These are phyloP conservation scores for Porites rus DNA, from an alignment of 92 coral and sea anemone genomes.

Conservation along the genomic window DNA sequence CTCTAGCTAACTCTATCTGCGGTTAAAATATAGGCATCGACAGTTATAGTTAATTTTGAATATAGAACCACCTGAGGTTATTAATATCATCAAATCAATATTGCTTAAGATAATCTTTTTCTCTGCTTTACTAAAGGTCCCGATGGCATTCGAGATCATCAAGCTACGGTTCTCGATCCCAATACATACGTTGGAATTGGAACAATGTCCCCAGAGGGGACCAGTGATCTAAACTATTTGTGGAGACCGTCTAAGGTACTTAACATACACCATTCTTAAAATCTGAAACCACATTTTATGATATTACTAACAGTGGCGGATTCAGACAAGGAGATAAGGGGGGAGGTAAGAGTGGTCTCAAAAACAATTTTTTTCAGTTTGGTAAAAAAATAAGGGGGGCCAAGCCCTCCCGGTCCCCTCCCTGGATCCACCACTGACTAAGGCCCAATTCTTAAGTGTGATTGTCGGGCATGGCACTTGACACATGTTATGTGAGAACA, in stretches of 20 bases:
- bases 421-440: too few species aligned
- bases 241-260: constrained; percentile 88
- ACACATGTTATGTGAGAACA: too few species aligned
- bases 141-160: constrained; percentile 91
- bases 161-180: constrained; percentile 80
- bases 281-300: neutral
- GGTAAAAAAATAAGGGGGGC: too few species aligned
- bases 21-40: neutral
- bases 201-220: constrained; percentile 96
- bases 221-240: constrained; percentile 90
- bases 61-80: neutral
- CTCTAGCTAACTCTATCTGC: neutral
- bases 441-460: too few species aligned
- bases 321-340: too few species aligned
- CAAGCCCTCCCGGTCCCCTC: too few species aligned
- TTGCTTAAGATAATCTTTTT: neutral
- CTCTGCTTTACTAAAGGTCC: constrained; percentile 68
- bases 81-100: neutral
- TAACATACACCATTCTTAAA: too few species aligned
- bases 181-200: constrained; percentile 90
- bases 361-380: too few species aligned
- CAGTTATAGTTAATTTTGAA: too few species aligned
- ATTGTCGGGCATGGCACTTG: too few species aligned
- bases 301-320: too few species aligned
- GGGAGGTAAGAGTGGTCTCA: too few species aligned